Evolutionary conservation across 2,888 invertebrate species (phyloP), one percentile per base, ranked within the genome.

Genomic region (Zaprionus obscuricornis): DNA sequence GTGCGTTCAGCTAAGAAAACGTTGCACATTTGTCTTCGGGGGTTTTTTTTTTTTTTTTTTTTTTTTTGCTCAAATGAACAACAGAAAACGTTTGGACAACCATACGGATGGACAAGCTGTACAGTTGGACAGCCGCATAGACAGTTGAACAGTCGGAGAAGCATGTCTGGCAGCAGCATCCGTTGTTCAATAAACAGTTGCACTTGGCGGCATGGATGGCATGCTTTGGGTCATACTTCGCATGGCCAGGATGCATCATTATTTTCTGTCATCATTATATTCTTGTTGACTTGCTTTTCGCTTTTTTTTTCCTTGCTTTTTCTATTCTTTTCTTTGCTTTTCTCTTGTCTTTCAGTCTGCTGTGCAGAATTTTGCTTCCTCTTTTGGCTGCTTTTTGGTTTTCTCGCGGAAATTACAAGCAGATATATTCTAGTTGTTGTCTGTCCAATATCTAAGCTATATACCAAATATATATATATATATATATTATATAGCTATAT

Each of bases 231-330:
- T 47, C 36, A 29, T 58, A 37, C 13, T 45, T 59, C 37, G 54
- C 59, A 45, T 10, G 46, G 65, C 65, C 82, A 75, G 83, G 83
- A 82, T 82, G 85, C 85, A 82, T 82, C 81, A 82, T 82, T 82
- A 85, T 82, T 82, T 82, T 85, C 85, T 82, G 85, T 82, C 81
- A 82, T 85, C 83, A 82, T 82, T 82, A 81, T 83, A 83, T 76
- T 76, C 81, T 63, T 75, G 81, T 75, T 75, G 78, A 67, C 78
- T 77, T 71, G 13, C 20, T 42, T 33, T 8, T 10, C 13, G 31
- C 22, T 31, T 52, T 40, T 24, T 57, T 24, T 37, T n/a, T n/a
- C n/a, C n/a, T n/a, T n/a, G n/a, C n/a, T n/a, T n/a, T n/a, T n/a
- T n/a, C 20, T 34, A 1, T 11, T 31, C 39, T 62, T 31, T 49